Conservation (phyloP, 2,113 vertebrate genomes). For the Isichthys henryi region DNA sequence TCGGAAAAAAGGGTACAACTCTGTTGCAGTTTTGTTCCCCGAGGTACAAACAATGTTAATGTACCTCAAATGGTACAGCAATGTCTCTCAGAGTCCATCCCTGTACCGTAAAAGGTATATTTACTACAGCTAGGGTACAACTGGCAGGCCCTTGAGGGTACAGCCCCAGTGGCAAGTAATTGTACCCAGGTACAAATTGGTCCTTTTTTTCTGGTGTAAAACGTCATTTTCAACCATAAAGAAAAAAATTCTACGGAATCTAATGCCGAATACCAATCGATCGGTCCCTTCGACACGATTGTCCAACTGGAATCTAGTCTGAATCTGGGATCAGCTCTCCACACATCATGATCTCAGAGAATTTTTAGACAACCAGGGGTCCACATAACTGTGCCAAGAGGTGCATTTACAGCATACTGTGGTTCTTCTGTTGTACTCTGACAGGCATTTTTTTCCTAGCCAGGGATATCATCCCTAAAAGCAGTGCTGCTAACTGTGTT, state of each 20-base stretch:
- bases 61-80: background rate
- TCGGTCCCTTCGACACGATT: background rate
- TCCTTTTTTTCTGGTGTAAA: background rate
- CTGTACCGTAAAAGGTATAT: background rate
- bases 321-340: background rate
- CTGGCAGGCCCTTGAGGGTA: background rate
- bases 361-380: background rate
- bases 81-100: background rate
- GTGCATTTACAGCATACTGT: background rate
- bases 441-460: background rate
- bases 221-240: background rate
- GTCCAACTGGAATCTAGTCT: background rate
- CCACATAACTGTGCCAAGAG: background rate
- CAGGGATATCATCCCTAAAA: background rate
- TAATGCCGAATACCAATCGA: background rate
- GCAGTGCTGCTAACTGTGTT: background rate
- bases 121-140: background rate
- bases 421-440: background rate
- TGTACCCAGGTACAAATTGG: background rate
- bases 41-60: background rate
- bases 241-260: background rate
- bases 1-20: background rate
- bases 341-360: background rate
- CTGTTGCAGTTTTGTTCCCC: no score
- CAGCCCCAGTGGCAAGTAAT: background rate